Percentiles rank a stretch among this genome's conserved stretches.
Evolutionary conservation across 2,888 invertebrate genomes (phyloP).

Genomic region (Catocala nupta): DNA sequence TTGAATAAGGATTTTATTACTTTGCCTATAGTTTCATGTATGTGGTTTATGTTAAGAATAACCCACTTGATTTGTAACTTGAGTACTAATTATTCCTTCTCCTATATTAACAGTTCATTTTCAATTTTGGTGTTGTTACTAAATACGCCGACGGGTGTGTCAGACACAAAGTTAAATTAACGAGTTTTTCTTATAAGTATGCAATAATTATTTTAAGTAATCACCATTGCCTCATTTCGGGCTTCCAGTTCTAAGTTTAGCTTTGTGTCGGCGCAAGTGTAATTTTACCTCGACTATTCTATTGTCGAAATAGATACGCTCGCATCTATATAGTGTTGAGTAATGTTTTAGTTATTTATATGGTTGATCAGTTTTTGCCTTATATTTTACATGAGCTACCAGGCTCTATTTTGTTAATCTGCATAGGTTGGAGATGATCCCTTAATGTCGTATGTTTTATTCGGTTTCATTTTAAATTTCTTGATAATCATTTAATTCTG

Average conservation of each 20-base stretch:
- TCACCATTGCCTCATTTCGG: neutral
- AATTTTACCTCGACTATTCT: neutral
- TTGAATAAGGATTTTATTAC: neutral
- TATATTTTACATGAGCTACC: no score
- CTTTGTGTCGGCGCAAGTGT: conserved; percentile 5
- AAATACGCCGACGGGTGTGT: conserved; percentile 2
- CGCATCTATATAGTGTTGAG: neutral
- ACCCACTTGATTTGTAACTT: neutral
- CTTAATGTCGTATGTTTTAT: no score
- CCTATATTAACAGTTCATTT: neutral
- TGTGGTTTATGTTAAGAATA: neutral
- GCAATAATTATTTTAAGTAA: conserved; percentile 1
- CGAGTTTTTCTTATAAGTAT: neutral
- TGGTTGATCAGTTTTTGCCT: no score
- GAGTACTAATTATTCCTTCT: neutral
- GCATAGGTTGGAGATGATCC: no score
- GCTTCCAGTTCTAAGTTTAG: conserved; percentile 9
- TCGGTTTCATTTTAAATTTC: no score
- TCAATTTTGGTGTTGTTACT: conserved; percentile 10
- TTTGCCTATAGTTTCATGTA: neutral
- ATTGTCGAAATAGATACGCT: neutral
- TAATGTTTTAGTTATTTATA: neutral
- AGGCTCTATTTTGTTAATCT: no score
- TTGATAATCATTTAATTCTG: no score
- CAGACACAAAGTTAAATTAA: conserved; percentile 13